Evolutionary conservation across 2,113 vertebrate genomes (phyloP).

Genomic region (Columba janthina): DNA sequence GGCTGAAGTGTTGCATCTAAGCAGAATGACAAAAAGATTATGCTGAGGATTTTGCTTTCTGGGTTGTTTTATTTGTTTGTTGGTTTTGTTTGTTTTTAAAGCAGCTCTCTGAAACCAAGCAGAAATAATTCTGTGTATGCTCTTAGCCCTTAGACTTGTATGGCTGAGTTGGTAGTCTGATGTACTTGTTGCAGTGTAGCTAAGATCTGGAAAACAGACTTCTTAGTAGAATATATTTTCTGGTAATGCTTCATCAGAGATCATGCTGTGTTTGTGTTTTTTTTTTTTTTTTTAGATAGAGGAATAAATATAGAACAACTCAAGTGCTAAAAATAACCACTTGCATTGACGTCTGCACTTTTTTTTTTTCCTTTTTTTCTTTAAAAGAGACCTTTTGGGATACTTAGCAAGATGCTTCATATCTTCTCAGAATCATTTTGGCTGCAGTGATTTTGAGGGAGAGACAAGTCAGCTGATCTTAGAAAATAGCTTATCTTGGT

Average conservation of each 20-base stretch:
- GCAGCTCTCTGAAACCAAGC: not conserved
- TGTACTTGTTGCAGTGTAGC: not conserved
- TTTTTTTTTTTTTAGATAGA: not conserved
- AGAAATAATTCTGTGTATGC: not conserved
- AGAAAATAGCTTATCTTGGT: slow-evolving; percentile 38
- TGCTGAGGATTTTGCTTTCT: not conserved
- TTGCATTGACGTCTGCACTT: not conserved
- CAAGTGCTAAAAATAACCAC: slow-evolving; percentile 26
- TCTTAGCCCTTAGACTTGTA: not conserved
- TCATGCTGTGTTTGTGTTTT: not conserved
- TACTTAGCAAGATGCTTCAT: slow-evolving; percentile 14
- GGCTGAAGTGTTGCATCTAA: not conserved
- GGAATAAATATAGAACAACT: slow-evolving; percentile 40
- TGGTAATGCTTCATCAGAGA: not conserved
- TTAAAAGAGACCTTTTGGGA: slow-evolving; percentile 11
- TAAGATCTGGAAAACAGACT: not conserved
- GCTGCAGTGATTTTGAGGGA: not conserved
- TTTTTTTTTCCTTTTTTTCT: not conserved
- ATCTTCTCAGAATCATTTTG: slow-evolving; percentile 4
- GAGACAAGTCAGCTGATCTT: slow-evolving; percentile 22
- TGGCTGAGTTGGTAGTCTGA: not conserved
- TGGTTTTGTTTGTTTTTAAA: not conserved
- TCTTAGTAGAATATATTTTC: not conserved
- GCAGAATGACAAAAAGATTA: not conserved
- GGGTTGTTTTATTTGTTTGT: not conserved